phyloP scores from a whole-genome alignment of 2,113 vertebrate genomes.

The Todiramphus chloris region DNA sequence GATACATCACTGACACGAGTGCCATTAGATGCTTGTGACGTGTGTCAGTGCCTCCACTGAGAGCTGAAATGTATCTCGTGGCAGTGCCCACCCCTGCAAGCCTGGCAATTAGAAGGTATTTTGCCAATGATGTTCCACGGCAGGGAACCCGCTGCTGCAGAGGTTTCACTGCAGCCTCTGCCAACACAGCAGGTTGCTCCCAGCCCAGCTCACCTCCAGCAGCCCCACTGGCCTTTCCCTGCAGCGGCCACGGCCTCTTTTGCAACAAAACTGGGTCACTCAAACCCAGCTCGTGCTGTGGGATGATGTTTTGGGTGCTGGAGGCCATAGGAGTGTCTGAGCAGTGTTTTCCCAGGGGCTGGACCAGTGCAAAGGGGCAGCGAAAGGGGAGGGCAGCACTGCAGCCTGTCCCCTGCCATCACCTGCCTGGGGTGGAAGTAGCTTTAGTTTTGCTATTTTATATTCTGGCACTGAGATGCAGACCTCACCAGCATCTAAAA shows the following conservation, averaged over 20 bases:
- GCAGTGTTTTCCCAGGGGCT: neutral
- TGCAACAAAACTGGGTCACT: neutral
- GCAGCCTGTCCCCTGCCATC: neutral
- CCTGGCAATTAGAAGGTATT: slow-evolving; percentile 63
- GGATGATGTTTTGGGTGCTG: neutral
- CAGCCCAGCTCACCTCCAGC: neutral
- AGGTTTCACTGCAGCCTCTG: neutral
- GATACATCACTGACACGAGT: slow-evolving; percentile 47
- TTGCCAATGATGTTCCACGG: neutral
- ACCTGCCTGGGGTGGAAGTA: neutral
- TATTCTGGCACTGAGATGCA: neutral
- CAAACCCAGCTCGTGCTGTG: neutral
- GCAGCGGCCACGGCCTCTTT: neutral
- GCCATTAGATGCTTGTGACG: slow-evolving; percentile 50
- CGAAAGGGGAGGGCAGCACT: neutral
- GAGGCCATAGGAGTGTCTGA: neutral
- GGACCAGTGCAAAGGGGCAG: neutral
- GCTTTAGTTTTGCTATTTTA: neutral
- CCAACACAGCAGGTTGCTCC: neutral
- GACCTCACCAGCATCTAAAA: neutral
- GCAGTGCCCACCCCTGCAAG: slow-evolving; percentile 21
- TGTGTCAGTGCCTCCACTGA: slow-evolving; percentile 41
- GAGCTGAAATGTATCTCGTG: neutral
- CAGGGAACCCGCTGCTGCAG: neutral
- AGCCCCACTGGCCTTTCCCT: neutral